Evolutionary conservation across 35 echinoderm and acorn worm genomes (phyloP), one percentile per base, ranked within the genome.

Genomic region (Apostichopus parvimensis): DNA sequence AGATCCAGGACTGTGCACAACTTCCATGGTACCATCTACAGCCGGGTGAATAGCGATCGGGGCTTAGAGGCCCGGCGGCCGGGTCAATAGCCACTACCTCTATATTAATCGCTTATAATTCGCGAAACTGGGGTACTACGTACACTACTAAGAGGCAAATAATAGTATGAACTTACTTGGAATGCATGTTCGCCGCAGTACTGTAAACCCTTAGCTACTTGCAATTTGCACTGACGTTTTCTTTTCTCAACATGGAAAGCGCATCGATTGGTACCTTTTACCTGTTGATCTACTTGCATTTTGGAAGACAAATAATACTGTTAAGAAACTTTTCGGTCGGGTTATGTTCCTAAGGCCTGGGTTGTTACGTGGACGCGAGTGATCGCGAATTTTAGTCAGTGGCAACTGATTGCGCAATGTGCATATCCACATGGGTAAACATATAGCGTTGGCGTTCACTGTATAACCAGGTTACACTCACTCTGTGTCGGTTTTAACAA

Each of bases 121-220:
- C 78, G 83, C 52, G 80, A 83, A 52, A 83, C 20, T 34, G 52
- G 15, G 5, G 6, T 52, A 4, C 10, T 54, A 78, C 77, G 20
- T 78, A 9, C 9, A 78, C 2, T 78, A 17, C 77, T 78, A 78
- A 78, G 8, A 9, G 8, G 77, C 34, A 45, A 45, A 45, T 45
- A 45, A 45, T 45, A 45, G 34, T 45, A 45, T 28, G 54, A 13
- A 56, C 83, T 24, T 88, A 88, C 86, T 13, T 9, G 62, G 34
- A 73, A 45, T 68, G 86, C 86, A 26, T 88, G 86, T 25, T 73
- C 86, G 13, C 57, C 21, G 53, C 86, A 88, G 24, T 88, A 88
- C 34, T 88, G 86, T 10, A 88, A 88, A 17, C 86, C 86, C 72
- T 88, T 72, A 9, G 86, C 20, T 9, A 88, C 86, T 34, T 72